phyloP scores from a whole-genome alignment of 2,797 vertebrate genomes.

The Nothura maculosa region DNA sequence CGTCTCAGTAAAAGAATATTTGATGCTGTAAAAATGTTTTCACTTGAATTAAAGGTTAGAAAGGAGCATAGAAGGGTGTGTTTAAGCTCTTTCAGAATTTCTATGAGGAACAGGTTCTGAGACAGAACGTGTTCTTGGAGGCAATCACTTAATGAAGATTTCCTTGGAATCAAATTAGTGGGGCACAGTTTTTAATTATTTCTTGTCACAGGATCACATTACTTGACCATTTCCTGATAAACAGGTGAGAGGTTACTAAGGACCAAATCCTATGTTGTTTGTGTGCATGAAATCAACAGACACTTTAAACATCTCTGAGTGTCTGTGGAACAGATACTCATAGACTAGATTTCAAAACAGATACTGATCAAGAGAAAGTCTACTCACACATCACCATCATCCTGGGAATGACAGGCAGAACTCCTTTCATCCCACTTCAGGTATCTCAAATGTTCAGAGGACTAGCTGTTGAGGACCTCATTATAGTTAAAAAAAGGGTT shows the following conservation, averaged over 20 bases:
- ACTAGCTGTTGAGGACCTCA: neutral
- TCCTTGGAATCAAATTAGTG: neutral
- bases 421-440: neutral
- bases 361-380: neutral
- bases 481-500: neutral
- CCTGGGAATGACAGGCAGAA: neutral
- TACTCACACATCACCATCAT: neutral
- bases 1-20: neutral
- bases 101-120: neutral
- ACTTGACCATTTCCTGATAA: neutral
- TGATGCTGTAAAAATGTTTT: neutral
- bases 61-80: fast-evolving
- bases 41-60: neutral
- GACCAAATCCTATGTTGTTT: neutral
- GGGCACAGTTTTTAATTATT: neutral
- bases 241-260: neutral
- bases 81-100: neutral
- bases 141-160: neutral
- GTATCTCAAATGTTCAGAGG: neutral
- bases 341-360: neutral
- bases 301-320: neutral
- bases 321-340: neutral
- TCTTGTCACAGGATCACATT: neutral
- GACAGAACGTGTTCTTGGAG: neutral
- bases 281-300: neutral